Evolutionary conservation across 1,140 invertebrate genomes (phyloP).

Genomic region (Pachyrhynchus sulphureomaculatus): DNA sequence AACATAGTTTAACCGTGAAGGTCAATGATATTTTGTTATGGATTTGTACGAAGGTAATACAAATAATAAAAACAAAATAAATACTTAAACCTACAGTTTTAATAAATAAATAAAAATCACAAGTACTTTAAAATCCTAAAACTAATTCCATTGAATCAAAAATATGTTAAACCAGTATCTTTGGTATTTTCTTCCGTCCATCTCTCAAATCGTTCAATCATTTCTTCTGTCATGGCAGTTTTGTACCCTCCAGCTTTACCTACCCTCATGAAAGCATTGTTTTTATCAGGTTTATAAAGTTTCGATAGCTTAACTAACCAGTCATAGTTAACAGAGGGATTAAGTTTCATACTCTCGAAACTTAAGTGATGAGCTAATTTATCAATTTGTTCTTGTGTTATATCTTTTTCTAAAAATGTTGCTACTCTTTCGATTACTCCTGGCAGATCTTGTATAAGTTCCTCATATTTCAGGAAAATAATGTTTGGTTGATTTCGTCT

Average conservation of each 20-base stretch:
- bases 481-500: constrained; percentile 57
- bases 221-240: constrained; percentile 57
- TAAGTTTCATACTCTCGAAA: constrained; percentile 67
- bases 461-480: constrained; percentile 65
- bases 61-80: no score
- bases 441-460: constrained; percentile 65
- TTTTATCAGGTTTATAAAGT: constrained; percentile 47
- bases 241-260: constrained; percentile 68
- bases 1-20: no score
- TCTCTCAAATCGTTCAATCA: constrained; percentile 58
- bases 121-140: background rate
- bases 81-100: no score
- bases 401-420: constrained; percentile 58
- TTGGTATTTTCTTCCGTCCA: constrained; percentile 58
- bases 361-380: constrained; percentile 61
- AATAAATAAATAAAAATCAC: no score
- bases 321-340: constrained; percentile 69
- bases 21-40: no score
- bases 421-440: constrained; percentile 59
- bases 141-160: background rate
- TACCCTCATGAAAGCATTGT: constrained; percentile 62
- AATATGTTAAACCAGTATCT: constrained; percentile 37
- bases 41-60: no score
- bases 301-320: constrained; percentile 51
- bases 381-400: constrained; percentile 56